Conservation (phyloP, 2,113 vertebrate genomes). For the Tiliqua scincoides region DNA sequence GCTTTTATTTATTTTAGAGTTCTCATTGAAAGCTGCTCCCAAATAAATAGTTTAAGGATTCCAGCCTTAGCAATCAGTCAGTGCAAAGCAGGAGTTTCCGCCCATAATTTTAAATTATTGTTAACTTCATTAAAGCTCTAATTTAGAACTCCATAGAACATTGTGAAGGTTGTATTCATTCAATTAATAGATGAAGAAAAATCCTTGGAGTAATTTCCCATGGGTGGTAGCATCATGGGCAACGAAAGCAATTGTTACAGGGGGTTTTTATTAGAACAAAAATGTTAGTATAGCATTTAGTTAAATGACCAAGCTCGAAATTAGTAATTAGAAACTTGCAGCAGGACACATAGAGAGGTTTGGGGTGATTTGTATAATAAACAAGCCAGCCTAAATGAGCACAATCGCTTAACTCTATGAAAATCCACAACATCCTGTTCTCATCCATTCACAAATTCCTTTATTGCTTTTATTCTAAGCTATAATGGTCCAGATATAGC, state of each 20-base stretch:
- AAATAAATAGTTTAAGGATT: neutral
- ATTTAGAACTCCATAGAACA: neutral
- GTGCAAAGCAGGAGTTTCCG: neutral
- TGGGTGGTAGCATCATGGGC: neutral
- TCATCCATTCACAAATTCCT: neutral
- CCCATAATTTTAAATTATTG: conserved; percentile 5
- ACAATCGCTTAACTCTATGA: neutral
- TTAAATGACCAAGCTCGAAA: neutral
- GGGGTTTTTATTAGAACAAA: neutral
- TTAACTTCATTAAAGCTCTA: neutral
- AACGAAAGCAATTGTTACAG: neutral
- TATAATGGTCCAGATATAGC: neutral
- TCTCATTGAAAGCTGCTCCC: neutral
- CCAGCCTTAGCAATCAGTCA: neutral
- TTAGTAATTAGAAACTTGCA: conserved; percentile 13
- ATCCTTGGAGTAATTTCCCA: neutral
- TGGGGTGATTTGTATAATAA: neutral
- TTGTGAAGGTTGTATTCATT: conserved; percentile 11
- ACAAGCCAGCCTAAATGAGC: neutral
- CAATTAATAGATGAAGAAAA: neutral
- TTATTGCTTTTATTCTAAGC: neutral
- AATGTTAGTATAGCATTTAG: neutral
- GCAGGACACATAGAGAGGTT: neutral
- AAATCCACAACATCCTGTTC: neutral
- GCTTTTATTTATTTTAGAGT: neutral